Evolutionary conservation across 2,113 vertebrate species (phyloP), one percentile per base, ranked within the genome.

Genomic region (Tricholaema leucomelas): DNA sequence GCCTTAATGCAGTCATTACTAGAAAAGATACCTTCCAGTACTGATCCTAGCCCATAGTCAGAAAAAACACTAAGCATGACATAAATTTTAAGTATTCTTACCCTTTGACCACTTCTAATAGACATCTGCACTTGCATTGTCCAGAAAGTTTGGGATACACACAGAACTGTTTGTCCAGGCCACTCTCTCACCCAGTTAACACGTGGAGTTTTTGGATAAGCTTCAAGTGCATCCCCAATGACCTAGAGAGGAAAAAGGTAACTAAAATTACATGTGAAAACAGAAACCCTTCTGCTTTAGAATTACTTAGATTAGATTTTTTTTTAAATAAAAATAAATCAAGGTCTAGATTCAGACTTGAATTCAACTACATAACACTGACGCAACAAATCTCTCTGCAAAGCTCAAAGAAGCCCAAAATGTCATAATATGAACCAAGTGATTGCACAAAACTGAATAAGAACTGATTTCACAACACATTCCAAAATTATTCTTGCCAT

Each of bases 141-240:
- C 98, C 99, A 99, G 90, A 97, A 99, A 54, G 96, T 97, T 60
- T 99, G 98, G 14, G 98, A 99, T 58, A 99, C 98, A 82, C 98
- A 99, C 71, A 99, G 97, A 59, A 99, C 98, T 11, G 98, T 97
- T 95, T 99, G 98, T 48, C 98, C 98, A 4, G 99, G 99, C 98
- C 98, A 99, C 10, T 98, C 97, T 65, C 97, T 96, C 70, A 99
- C 98, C 98, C 98, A 99, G 10, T 97, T 81, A 79, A 98, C 98
- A 72, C 98, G 97, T 61, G 84, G 11, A 76, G 96, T 87, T 58
- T 96, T 96, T 28, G 97, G 97, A 88, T 99, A 99, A 8, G 98
- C 98, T 55, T 93, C 38, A 18, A 98, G 95, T 18, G 98, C 98
- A 19, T 97, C 94, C 55, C 96, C 96, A 67, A 98, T 98, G 28